Evolutionary conservation across 1,140 invertebrate genomes (phyloP).

Genomic region (Pogonomyrmex californicus): DNA sequence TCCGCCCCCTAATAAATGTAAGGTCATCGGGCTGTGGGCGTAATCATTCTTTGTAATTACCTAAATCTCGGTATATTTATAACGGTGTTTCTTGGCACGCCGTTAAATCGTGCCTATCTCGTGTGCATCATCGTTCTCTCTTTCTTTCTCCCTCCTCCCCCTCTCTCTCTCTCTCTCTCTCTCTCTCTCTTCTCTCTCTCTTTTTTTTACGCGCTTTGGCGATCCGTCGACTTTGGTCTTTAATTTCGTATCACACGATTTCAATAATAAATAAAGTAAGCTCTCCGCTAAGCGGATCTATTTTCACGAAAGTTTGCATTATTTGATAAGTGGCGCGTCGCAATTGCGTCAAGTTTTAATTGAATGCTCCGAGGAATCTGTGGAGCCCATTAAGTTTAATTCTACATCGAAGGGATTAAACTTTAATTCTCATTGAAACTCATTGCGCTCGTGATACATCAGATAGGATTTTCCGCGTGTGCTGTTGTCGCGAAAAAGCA

Average conservation of each 20-base stretch:
- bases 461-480: neutral
- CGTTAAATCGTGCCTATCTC: constrained; percentile 15
- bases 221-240: constrained; percentile 22
- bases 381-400: constrained; percentile 31
- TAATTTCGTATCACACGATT: constrained; percentile 33
- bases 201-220: neutral
- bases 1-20: constrained; percentile 53
- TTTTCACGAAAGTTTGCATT: constrained; percentile 26
- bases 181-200: neutral
- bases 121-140: neutral
- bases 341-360: constrained; percentile 49
- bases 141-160: neutral
- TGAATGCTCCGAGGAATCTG: constrained; percentile 8
- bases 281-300: constrained; percentile 29
- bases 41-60: constrained; percentile 53
- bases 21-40: neutral
- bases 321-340: constrained; percentile 19
- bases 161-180: neutral
- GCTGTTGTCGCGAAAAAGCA: neutral
- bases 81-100: neutral
- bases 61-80: constrained; percentile 47
- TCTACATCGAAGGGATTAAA: constrained; percentile 16
- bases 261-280: constrained; percentile 43
- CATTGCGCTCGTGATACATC: neutral
- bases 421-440: neutral